Base-by-base conservation (phyloP, 2,888 invertebrate genomes). In the Agonopterix subpropinquella region DNA sequence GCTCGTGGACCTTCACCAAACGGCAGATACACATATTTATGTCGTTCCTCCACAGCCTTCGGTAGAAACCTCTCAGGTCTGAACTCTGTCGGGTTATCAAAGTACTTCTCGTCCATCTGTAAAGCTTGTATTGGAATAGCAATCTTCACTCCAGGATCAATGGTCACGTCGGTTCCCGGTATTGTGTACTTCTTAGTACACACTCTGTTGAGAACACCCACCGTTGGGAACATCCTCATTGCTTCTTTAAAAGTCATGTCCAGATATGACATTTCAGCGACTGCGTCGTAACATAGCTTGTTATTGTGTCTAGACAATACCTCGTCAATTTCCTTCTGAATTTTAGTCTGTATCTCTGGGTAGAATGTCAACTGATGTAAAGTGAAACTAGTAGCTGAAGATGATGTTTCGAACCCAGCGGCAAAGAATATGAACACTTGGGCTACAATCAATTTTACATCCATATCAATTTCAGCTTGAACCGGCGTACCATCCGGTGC, bases 301-400 rank as follows among this genome's bases (percentile, higher is more conserved):
- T 63, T 62, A 2, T 60, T 55, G 35, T 70, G 53, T 46, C 56
- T 63, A 8, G 47, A 36, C 5, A 73, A 49, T 4, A 73, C 63
- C 9, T 55, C 51, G 18, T 72, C 75, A 2, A 81, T 61, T 59
- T 82, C 79, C 11, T 65, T 53, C 47, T 70, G 70, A 36, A 71
- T 62, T 44, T 58, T 67, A 9, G 57, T 55, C 48, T 80, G 81
- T 7, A 66, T 55, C 2, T 75, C 70, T 2, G 70, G 73, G 52
- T 80, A 59, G 35, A 61, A 65, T 1, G 81, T 78, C 1, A 82
- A 58, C 45, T 65, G 59, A 44, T 78, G 76, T 1, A 76, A 51
- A 3, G 70, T 64, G 41, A 67, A 75, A 54, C 73, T 74, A 11
- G 76, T 66, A 3, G 74, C 61, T 1, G 74, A 67, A 5, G 80